phyloP scores from a whole-genome alignment of 2,888 invertebrate species.

The Helicoverpa assulta region DNA sequence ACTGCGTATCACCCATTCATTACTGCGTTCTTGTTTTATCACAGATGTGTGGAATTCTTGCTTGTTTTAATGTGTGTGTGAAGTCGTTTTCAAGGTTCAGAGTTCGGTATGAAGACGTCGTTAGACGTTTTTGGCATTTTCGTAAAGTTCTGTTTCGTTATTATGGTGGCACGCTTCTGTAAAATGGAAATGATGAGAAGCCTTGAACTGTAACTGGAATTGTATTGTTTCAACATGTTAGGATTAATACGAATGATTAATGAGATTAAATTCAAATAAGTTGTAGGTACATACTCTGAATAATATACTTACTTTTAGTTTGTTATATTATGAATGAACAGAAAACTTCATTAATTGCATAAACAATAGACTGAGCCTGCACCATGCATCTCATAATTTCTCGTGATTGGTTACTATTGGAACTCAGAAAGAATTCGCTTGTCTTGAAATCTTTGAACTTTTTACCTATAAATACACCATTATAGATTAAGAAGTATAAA shows the following conservation, averaged over 20 bases:
- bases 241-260: not conserved
- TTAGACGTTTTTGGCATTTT: not conserved
- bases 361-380: constrained; percentile 50
- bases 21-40: constrained; percentile 38
- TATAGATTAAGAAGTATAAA: no score
- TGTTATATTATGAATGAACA: constrained; percentile 32
- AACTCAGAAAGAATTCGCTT: constrained; percentile 46
- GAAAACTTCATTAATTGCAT: constrained; percentile 56
- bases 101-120: not conserved
- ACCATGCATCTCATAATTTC: constrained; percentile 48
- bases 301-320: constrained; percentile 21
- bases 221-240: no score
- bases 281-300: constrained; percentile 24
- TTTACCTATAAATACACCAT: no score
- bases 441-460: no score
- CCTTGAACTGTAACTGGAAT: no score
- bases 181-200: no score
- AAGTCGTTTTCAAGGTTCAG: constrained; percentile 14
- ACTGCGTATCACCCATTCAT: constrained; percentile 39
- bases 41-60: constrained; percentile 35
- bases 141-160: not conserved
- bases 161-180: not conserved
- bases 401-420: constrained; percentile 37
- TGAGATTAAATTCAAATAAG: constrained; percentile 22
- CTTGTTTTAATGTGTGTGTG: constrained; percentile 16